Percentiles rank a stretch among this genome's conserved stretches.
Evolutionary conservation across 2,888 invertebrate genomes (phyloP).

Genomic region (Xanthia togata): DNA sequence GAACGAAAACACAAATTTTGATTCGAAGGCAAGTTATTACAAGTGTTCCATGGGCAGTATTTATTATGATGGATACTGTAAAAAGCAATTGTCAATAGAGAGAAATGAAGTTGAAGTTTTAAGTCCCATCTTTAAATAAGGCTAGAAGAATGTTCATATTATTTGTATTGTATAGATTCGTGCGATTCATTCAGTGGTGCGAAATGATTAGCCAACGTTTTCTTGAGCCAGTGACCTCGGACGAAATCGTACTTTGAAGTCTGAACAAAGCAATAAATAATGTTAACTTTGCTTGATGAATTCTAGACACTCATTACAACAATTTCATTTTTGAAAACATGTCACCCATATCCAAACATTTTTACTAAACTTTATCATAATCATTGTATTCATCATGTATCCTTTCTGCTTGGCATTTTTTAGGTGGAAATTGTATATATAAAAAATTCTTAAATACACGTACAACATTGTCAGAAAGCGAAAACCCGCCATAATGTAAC

Average conservation of each 20-base stretch:
- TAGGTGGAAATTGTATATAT: not conserved
- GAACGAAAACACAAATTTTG: slow-evolving; percentile 21
- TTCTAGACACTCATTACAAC: slow-evolving; percentile 70
- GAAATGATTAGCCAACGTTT: slow-evolving; percentile 84
- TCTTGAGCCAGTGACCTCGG: slow-evolving; percentile 85
- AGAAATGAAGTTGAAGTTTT: not conserved
- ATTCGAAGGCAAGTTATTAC: not conserved
- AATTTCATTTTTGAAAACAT: slow-evolving; percentile 63
- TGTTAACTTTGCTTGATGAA: slow-evolving; percentile 69
- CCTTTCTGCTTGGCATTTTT: not conserved
- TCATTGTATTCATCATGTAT: slow-evolving; percentile 13
- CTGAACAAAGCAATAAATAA: slow-evolving; percentile 80
- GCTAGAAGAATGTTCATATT: slow-evolving; percentile 58
- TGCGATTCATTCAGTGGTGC: slow-evolving; percentile 76
- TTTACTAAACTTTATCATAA: slow-evolving; percentile 46
- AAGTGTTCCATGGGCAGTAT: not conserved
- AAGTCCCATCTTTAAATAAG: not conserved
- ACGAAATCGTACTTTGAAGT: slow-evolving; percentile 81
- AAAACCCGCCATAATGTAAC: slow-evolving; percentile 86
- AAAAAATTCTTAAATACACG: slow-evolving; percentile 5
- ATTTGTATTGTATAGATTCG: slow-evolving; percentile 53
- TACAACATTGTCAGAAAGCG: slow-evolving; percentile 68
- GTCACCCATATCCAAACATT: slow-evolving; percentile 51
- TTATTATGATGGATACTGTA: not conserved
- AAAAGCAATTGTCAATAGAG: not conserved